Evolutionary conservation across 2,113 vertebrate genomes (phyloP), one percentile per base, ranked within the genome.

Genomic region (Pachypanchax playfairii): DNA sequence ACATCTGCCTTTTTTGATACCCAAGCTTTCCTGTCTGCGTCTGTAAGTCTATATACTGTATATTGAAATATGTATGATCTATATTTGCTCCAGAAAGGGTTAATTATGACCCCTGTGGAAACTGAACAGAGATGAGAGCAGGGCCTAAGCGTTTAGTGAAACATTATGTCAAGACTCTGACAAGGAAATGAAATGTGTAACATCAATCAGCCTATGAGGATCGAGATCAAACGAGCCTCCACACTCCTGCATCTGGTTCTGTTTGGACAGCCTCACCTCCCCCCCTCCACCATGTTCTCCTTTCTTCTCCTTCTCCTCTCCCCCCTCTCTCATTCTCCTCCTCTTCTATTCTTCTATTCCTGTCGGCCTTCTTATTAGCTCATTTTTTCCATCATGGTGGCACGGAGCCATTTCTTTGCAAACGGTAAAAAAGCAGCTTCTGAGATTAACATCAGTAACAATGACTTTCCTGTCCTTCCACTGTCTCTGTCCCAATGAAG

Each of bases 121-220:
- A 75, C 62, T 73, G 73, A 85, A 77, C 69, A 65, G 79, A 86
- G 83, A 83, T 55, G 75, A 87, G 66, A 80, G 83, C 63, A 39
- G 76, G 76, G 75, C 67, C 75, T 71, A 82, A 89, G 88, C 85
- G 88, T 93, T 90, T 92, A 91, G 91, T 65, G 89, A 90, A 84
- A 88, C 88, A 71, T 91, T 87, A 90, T 90, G 91, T 93, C 92
- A 93, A 78, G 85, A 85, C 79, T 82, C 71, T 84, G 92, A 90
- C 83, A 87, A 91, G 91, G 89, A 86, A 93, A 89, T 84, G 90
- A 93, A 87, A 82, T 52, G 79, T 83, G 85, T 91, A 87, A 89
- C 92, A 89, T 92, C 91, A 79, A 88, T 93, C 92, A 91, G 82
- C 81, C 88, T 64, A 85, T 72, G 90, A 86, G 80, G 71, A 89